These are phyloP conservation scores for Blera fallax DNA, from an alignment of 2,888 invertebrate species.

Conservation along the genomic window DNA sequence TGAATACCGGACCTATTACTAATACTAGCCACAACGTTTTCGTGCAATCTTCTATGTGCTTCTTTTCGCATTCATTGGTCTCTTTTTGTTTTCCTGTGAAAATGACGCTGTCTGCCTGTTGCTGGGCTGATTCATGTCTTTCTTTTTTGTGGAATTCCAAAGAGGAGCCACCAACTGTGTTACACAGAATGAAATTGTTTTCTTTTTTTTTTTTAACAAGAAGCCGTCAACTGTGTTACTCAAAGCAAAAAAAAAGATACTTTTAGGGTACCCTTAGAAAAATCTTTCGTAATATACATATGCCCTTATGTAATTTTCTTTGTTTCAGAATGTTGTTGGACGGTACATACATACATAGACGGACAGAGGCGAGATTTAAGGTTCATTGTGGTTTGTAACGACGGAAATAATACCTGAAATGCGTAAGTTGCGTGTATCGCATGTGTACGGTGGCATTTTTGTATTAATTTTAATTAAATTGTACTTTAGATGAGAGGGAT, in stretches of 20 bases:
- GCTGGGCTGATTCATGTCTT: constrained; percentile 49
- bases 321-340: neutral
- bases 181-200: constrained; percentile 34
- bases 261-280: neutral
- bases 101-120: constrained; percentile 29
- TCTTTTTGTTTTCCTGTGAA: neutral
- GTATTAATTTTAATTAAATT: constrained; percentile 36
- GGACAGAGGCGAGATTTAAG: neutral
- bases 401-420: neutral
- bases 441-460: constrained; percentile 35
- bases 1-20: constrained; percentile 59
- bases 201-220: neutral
- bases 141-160: constrained; percentile 34
- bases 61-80: constrained; percentile 34
- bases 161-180: constrained; percentile 53
- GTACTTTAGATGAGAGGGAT: constrained; percentile 5
- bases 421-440: constrained; percentile 32
- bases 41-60: constrained; percentile 26
- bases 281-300: neutral
- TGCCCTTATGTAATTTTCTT: neutral
- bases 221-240: constrained; percentile 41
- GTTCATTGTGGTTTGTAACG: neutral
- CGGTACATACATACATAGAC: neutral
- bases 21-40: constrained; percentile 46
- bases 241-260: neutral